phyloP scores from a whole-genome alignment of 2,113 vertebrate species.

The Sceloporus tristichus region DNA sequence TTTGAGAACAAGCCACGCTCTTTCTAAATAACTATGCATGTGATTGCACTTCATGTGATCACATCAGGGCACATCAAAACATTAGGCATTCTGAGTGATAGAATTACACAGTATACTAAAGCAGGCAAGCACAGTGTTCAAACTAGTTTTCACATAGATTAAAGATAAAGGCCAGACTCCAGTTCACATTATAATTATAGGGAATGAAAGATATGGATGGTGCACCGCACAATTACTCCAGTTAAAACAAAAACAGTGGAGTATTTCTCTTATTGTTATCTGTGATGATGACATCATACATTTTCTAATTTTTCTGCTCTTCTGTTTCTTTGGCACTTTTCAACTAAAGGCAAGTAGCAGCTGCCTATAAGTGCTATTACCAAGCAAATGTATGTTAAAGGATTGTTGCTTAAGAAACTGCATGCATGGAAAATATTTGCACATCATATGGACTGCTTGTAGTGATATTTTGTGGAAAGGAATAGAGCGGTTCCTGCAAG shows the following conservation, averaged over 20 bases:
- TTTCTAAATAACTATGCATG: not conserved
- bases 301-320: not conserved
- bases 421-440: not conserved
- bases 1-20: not conserved
- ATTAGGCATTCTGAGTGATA: not conserved
- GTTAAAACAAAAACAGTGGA: not conserved
- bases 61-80: not conserved
- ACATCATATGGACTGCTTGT: not conserved
- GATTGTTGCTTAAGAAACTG: not conserved
- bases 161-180: not conserved
- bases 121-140: no score
- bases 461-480: not conserved
- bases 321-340: no score
- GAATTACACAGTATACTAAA: not conserved
- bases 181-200: not conserved
- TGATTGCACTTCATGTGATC: not conserved
- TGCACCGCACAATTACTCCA: not conserved
- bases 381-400: not conserved
- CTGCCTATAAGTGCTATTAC: not conserved
- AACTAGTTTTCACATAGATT: not conserved
- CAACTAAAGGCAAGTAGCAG: not conserved
- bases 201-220: not conserved
- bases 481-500: not conserved
- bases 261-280: not conserved
- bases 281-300: not conserved